These are phyloP conservation scores for Mormyrus lacerda DNA, from an alignment of 2,113 vertebrate species.

Conservation along the genomic window DNA sequence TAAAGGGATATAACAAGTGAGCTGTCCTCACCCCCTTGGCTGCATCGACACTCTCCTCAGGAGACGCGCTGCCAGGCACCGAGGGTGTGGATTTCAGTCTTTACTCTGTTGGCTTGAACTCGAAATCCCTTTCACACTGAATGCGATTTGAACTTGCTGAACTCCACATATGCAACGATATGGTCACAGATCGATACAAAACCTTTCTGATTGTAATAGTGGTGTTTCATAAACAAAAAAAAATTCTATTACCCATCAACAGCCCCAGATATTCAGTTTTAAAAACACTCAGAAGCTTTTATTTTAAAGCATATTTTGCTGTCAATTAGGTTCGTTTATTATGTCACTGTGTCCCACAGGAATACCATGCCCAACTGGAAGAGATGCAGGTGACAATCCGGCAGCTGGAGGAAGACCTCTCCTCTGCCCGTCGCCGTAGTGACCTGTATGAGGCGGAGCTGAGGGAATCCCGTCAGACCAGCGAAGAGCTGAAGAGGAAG, in stretches of 20 bases:
- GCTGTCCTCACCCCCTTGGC: neutral
- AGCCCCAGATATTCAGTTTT: neutral
- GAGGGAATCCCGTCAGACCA: slow-evolving; percentile 83
- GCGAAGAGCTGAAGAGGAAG: slow-evolving; percentile 93
- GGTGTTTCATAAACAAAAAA: too few species aligned
- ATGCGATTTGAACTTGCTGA: neutral
- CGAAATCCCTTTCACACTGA: neutral
- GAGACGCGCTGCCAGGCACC: neutral
- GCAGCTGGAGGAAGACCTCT: slow-evolving; percentile 93
- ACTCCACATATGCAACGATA: neutral
- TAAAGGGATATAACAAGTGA: neutral
- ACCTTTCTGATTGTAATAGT: neutral
- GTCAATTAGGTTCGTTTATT: neutral
- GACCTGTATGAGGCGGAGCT: slow-evolving; percentile 92
- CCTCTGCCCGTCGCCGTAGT: slow-evolving; percentile 86
- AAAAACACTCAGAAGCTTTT: neutral
- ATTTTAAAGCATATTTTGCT: neutral
- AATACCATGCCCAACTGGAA: slow-evolving; percentile 96
- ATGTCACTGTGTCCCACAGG: slow-evolving; percentile 51
- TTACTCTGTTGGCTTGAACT: neutral
- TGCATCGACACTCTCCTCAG: neutral
- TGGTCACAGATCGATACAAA: neutral
- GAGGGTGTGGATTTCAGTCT: neutral
- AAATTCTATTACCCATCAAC: too few species aligned
- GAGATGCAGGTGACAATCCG: slow-evolving; percentile 97